Conservation (phyloP, 1,140 invertebrate genomes). For the Apis cerana region DNA sequence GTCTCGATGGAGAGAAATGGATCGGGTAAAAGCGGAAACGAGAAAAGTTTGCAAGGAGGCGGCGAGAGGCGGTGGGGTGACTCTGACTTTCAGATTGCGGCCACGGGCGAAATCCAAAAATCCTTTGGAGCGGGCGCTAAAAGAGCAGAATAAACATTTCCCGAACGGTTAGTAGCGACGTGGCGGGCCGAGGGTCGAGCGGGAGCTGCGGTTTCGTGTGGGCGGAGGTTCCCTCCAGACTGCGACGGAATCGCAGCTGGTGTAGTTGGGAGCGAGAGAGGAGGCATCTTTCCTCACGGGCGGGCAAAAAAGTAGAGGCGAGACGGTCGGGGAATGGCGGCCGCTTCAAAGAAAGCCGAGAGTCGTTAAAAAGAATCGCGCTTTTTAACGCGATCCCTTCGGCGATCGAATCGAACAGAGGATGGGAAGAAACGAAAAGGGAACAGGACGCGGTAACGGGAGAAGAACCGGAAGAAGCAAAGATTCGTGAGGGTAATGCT, state of each 20-base stretch:
- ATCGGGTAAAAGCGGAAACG: too few species aligned
- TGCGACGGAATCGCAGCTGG: conserved; percentile 61
- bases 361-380: conserved; percentile 27
- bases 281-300: conserved; percentile 35
- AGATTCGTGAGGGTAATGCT: too few species aligned
- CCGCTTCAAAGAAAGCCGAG: conserved; percentile 28
- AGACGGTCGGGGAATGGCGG: conserved; percentile 32
- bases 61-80: conserved; percentile 8
- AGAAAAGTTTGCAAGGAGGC: conserved; percentile 1
- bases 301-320: conserved; percentile 67
- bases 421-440: too few species aligned
- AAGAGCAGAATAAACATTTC: conserved; percentile 77
- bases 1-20: too few species aligned
- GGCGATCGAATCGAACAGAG: not conserved
- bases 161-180: conserved; percentile 74
- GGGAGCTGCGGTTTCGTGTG: conserved; percentile 72
- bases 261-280: conserved; percentile 55
- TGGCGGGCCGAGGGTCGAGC: conserved; percentile 54
- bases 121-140: conserved; percentile 67
- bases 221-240: conserved; percentile 70
- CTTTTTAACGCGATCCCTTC: not conserved
- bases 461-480: too few species aligned
- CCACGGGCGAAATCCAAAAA: conserved; percentile 70
- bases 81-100: conserved; percentile 56
- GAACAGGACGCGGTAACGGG: not conserved